A percentile compares a stretch with the other conserved stretches of the same genome.
phyloP scores from a whole-genome alignment of 1,140 invertebrate genomes.

The Elymnias hypermnestra region DNA sequence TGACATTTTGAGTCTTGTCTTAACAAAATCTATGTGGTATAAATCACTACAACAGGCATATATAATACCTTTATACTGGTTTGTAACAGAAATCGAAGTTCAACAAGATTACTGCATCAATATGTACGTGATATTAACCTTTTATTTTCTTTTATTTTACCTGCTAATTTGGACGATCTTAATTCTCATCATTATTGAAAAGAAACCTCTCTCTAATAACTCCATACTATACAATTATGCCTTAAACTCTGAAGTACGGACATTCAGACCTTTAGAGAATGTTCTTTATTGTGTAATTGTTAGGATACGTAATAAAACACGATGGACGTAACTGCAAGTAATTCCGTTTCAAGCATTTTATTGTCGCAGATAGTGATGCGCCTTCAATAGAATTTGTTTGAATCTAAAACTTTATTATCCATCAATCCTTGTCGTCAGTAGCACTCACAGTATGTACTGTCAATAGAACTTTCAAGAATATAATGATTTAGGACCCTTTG shows the following conservation, averaged over 20 bases:
- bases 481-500: too few species aligned
- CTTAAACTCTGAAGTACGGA: neutral
- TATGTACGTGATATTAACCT: too few species aligned
- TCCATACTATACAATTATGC: neutral
- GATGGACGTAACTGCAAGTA: neutral
- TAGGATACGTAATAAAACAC: neutral
- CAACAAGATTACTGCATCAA: too few species aligned
- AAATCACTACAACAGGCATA: too few species aligned
- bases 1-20: too few species aligned
- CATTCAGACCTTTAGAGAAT: neutral
- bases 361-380: neutral
- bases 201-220: neutral
- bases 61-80: too few species aligned
- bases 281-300: constrained; percentile 10
- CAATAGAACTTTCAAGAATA: neutral
- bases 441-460: too few species aligned
- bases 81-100: too few species aligned
- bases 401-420: neutral
- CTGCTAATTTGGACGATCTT: too few species aligned
- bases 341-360: constrained; percentile 2
- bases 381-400: neutral
- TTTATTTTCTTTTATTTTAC: too few species aligned
- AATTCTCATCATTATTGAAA: too few species aligned
- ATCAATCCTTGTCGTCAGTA: neutral
- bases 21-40: too few species aligned